These are phyloP conservation scores for Coregonus clupeaformis DNA, from an alignment of 2,113 vertebrate species.

Conservation along the genomic window DNA sequence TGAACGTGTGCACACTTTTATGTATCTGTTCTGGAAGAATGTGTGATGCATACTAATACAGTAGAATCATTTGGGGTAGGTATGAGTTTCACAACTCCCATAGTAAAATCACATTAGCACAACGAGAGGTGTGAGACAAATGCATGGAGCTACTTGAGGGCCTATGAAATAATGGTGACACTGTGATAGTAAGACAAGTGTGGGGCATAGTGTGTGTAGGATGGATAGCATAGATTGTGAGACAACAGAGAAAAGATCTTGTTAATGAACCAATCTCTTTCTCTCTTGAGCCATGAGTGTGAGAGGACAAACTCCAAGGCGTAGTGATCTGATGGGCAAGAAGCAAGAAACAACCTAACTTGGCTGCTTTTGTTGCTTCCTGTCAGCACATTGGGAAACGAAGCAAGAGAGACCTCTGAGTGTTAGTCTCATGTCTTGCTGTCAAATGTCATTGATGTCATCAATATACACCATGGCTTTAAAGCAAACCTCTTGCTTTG, in stretches of 20 bases:
- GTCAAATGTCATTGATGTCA: neutral
- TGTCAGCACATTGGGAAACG: neutral
- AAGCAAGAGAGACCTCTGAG: neutral
- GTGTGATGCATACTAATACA: neutral
- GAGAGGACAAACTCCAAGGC: too few relatives aligned
- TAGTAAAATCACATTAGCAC: neutral
- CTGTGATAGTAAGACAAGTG: neutral
- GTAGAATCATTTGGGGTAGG: neutral
- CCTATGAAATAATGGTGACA: neutral
- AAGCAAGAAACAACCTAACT: neutral
- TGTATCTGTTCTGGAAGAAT: neutral
- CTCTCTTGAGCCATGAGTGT: neutral
- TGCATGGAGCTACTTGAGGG: neutral
- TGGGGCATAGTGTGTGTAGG: neutral
- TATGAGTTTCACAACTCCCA: neutral
- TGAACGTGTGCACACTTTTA: neutral
- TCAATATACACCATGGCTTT: too few relatives aligned
- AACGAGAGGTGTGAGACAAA: neutral
- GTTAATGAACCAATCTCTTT: neutral
- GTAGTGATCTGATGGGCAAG: neutral
- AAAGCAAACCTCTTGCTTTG: too few relatives aligned
- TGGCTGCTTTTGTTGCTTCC: neutral
- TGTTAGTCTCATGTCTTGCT: neutral
- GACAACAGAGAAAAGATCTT: neutral
- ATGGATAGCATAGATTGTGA: neutral